These are phyloP conservation scores for Zeugodacus cucurbitae DNA, from an alignment of 1,140 invertebrate species.

Conservation along the genomic window DNA sequence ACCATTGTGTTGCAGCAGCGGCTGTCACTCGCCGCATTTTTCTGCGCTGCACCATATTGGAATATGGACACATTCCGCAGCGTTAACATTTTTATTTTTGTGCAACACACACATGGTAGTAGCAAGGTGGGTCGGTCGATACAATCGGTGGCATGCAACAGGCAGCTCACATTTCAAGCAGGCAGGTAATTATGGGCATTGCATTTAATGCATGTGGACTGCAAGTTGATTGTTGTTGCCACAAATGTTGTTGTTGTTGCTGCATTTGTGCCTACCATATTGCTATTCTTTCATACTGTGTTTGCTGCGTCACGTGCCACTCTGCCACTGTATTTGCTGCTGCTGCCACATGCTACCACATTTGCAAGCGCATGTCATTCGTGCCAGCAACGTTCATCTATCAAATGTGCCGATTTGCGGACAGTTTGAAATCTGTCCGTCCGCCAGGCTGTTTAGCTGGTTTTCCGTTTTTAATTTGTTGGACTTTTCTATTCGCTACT, in stretches of 20 bases:
- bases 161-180: background rate
- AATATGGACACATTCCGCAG: constrained; percentile 24
- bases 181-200: constrained; percentile 28
- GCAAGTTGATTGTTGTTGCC: background rate
- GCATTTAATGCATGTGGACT: constrained; percentile 3
- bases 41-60: constrained; percentile 41
- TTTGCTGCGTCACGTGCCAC: background rate
- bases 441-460: background rate
- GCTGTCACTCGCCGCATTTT: constrained; percentile 22
- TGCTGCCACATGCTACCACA: background rate
- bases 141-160: background rate
- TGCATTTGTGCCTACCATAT: background rate
- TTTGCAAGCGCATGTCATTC: background rate
- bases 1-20: background rate
- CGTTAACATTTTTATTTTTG: constrained; percentile 19
- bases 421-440: constrained; percentile 20
- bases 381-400: background rate
- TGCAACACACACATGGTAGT: constrained; percentile 21
- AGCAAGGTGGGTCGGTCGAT: background rate
- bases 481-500: background rate
- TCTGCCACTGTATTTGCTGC: background rate
- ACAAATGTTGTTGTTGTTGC: background rate
- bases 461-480: background rate
- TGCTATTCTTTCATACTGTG: background rate
- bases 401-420: constrained; percentile 23